Evolutionary conservation across 2,888 invertebrate genomes (phyloP).

Genomic region (Heliconius sara): DNA sequence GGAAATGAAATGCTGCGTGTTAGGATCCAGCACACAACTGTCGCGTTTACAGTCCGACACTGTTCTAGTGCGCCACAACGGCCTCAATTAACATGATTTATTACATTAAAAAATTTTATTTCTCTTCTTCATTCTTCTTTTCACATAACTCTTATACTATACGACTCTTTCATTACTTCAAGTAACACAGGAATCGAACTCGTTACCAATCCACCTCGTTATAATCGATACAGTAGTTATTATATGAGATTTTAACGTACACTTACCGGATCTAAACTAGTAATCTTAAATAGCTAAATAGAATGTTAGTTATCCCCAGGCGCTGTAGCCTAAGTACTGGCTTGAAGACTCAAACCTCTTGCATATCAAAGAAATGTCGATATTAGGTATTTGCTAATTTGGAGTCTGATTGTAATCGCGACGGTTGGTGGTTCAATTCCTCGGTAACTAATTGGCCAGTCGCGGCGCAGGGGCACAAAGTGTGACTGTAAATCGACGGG

Average conservation of each 20-base stretch:
- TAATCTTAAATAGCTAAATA: constrained; percentile 20
- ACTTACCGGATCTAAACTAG: constrained; percentile 16
- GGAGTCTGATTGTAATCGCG: not conserved
- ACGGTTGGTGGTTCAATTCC: not conserved
- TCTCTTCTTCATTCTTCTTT: not conserved
- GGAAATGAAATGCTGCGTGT: too few relatives aligned
- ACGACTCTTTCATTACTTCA: not conserved
- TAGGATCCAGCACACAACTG: too few relatives aligned
- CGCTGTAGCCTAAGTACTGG: constrained; percentile 15
- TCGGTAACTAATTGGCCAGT: too few relatives aligned
- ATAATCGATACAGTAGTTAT: not conserved
- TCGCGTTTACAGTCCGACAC: too few relatives aligned
- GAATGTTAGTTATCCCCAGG: constrained; percentile 15
- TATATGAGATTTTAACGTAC: constrained; percentile 8
- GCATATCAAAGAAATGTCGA: not conserved
- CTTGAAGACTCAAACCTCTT: not conserved
- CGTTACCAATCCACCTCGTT: not conserved
- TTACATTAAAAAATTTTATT: not conserved
- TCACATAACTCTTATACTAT: not conserved
- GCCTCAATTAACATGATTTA: not conserved
- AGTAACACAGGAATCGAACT: not conserved
- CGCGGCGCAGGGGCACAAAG: too few relatives aligned
- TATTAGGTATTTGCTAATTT: not conserved
- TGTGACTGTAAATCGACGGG: too few relatives aligned
- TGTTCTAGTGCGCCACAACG: too few relatives aligned